These are phyloP conservation scores for Glomeris maerens DNA, from an alignment of 1,140 invertebrate genomes.

Conservation along the genomic window DNA sequence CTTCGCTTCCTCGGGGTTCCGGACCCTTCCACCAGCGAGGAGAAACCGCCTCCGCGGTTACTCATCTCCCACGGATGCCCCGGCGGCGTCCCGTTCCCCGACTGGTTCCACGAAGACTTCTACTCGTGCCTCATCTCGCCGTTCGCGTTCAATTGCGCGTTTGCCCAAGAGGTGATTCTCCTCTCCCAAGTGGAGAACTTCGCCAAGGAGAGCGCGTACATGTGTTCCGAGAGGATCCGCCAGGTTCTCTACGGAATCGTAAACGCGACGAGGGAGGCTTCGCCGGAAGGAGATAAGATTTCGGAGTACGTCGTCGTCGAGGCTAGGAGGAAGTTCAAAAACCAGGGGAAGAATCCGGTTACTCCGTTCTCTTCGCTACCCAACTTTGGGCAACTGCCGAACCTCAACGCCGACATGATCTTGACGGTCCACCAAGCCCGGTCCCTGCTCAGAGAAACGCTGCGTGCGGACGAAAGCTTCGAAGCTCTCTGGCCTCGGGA, in stretches of 20 bases:
- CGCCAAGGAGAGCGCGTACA: not conserved
- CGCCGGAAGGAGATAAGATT: too few relatives aligned
- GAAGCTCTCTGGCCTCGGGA: too few relatives aligned
- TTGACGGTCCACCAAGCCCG: too few relatives aligned
- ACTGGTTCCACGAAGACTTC: not conserved
- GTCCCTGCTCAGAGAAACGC: too few relatives aligned
- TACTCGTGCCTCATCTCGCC: not conserved
- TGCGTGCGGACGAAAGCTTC: too few relatives aligned
- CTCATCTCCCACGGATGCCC: not conserved
- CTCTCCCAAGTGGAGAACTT: not conserved
- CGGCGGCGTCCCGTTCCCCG: not conserved
- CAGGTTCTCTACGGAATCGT: not conserved
- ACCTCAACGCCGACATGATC: too few relatives aligned
- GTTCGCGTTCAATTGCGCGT: not conserved
- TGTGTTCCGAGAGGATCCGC: not conserved
- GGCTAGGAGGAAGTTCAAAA: too few relatives aligned
- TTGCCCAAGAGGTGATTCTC: not conserved
- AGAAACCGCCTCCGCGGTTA: not conserved
- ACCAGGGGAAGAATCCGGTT: too few relatives aligned
- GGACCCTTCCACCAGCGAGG: not conserved
- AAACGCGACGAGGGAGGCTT: too few relatives aligned
- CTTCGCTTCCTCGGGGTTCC: not conserved
- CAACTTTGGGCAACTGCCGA: too few relatives aligned
- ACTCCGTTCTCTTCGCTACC: too few relatives aligned
- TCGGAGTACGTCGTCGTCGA: too few relatives aligned